These are phyloP conservation scores for Aphis gossypii DNA, from an alignment of 1,140 invertebrate genomes.

Conservation along the genomic window DNA sequence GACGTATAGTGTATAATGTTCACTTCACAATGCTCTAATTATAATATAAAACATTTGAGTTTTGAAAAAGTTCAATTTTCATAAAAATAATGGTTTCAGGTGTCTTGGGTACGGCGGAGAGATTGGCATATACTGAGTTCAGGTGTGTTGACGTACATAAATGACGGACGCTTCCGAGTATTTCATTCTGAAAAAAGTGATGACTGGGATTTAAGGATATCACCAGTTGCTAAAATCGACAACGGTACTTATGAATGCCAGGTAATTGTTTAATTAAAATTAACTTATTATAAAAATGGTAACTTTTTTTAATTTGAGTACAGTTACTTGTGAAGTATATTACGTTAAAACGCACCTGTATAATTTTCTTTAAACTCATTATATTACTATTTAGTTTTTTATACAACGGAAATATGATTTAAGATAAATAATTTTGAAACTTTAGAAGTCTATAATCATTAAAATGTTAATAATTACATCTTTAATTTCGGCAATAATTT, in stretches of 20 bases:
- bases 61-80: background rate
- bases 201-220: slow-evolving; percentile 92
- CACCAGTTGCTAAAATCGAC: slow-evolving; percentile 88
- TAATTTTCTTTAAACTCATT: background rate
- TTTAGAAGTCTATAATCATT: background rate
- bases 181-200: slow-evolving; percentile 77
- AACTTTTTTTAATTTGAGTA: background rate
- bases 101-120: slow-evolving; percentile 87
- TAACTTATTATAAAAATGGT: background rate
- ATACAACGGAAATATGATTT: background rate
- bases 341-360: background rate
- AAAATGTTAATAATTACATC: background rate
- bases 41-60: too few species aligned
- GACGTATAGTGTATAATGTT: background rate
- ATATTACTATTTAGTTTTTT: background rate
- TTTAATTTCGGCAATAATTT: background rate
- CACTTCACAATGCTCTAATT: too few species aligned
- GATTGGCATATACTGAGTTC: slow-evolving; percentile 94
- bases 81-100: slow-evolving; percentile 66
- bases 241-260: slow-evolving; percentile 95
- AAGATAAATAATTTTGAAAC: background rate
- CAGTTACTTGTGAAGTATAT: background rate
- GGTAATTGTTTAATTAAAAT: slow-evolving; percentile 70
- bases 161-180: slow-evolving; percentile 87
- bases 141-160: slow-evolving; percentile 87